phyloP scores from a whole-genome alignment of 2,888 invertebrate species.

The Lymantria dispar region DNA sequence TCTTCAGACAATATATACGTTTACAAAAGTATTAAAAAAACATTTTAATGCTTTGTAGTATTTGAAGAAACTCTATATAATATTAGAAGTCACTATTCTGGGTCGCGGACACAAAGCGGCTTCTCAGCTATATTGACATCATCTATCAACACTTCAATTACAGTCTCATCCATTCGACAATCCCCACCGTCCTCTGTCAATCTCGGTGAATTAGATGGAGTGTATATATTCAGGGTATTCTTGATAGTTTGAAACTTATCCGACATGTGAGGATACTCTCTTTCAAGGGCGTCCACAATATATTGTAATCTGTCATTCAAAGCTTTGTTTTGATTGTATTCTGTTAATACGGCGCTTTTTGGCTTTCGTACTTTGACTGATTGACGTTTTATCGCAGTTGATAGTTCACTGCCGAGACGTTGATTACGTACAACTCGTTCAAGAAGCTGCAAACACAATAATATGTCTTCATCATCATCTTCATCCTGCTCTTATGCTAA shows the following conservation, averaged over 20 bases:
- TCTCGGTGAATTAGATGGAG: conserved; percentile 52
- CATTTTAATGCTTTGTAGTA: too few species aligned
- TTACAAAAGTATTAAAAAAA: too few species aligned
- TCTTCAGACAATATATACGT: too few species aligned
- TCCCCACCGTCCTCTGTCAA: conserved; percentile 31
- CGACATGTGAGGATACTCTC: conserved; percentile 84
- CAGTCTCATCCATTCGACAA: background rate
- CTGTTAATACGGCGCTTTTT: conserved; percentile 74
- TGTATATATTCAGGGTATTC: conserved; percentile 75
- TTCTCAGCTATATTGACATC: conserved; percentile 48
- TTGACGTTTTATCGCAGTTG: conserved; percentile 70
- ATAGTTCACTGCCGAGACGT: conserved; percentile 84
- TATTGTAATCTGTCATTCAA: conserved; percentile 82
- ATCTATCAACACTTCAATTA: background rate
- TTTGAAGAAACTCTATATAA: too few species aligned
- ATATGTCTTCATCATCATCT: too few species aligned
- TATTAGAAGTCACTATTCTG: background rate
- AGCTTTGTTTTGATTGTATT: conserved; percentile 81
- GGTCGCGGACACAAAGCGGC: conserved; percentile 27
- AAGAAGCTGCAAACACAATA: conserved; percentile 54
- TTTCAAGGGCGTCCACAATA: conserved; percentile 80
- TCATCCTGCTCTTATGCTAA: too few species aligned
- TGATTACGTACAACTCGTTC: conserved; percentile 86
- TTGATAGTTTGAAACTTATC: conserved; percentile 60
- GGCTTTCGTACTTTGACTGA: conserved; percentile 61